Percentiles rank a stretch among this genome's conserved stretches.
Conservation (phyloP, 1,140 invertebrate species). For the Parasteatoda tepidariorum region DNA sequence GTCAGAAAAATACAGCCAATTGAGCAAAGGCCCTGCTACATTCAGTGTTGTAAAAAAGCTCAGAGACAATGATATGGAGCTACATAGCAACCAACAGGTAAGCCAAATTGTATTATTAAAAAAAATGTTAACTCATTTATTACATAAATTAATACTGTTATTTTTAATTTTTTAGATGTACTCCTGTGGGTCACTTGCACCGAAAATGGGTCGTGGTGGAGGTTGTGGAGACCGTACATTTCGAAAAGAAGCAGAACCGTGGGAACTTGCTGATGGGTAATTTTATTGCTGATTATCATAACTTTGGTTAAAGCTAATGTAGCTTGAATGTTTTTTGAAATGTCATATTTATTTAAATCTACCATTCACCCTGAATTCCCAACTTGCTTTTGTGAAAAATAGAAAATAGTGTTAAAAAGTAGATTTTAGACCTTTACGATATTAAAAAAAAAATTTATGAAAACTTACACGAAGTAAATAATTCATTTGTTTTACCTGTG, state of each 20-base stretch:
- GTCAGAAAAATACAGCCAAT: slow-evolving; percentile 68
- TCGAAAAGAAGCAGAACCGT: slow-evolving; percentile 72
- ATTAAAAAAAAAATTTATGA: too few species aligned
- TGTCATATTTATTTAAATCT: neutral
- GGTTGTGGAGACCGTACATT: slow-evolving; percentile 72
- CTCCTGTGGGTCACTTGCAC: slow-evolving; percentile 73
- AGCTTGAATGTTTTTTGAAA: neutral
- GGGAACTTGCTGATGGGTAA: slow-evolving; percentile 74
- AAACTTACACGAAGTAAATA: too few species aligned
- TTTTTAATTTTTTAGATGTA: slow-evolving; percentile 69
- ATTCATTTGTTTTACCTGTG: too few species aligned
- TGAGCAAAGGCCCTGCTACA: slow-evolving; percentile 69
- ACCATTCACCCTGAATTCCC: neutral
- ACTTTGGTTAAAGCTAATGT: neutral
- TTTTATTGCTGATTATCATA: neutral
- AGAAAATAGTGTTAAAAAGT: neutral
- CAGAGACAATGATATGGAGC: slow-evolving; percentile 72
- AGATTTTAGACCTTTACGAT: neutral
- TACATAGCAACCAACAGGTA: slow-evolving; percentile 71
- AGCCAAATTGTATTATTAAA: too few species aligned
- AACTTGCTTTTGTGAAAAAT: neutral
- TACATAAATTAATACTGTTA: neutral
- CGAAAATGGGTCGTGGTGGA: slow-evolving; percentile 71
- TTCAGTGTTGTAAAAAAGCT: slow-evolving; percentile 71
- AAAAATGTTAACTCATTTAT: neutral